Evolutionary conservation across 2,797 vertebrate species (phyloP).

Genomic region (Steatocranus sp.): DNA sequence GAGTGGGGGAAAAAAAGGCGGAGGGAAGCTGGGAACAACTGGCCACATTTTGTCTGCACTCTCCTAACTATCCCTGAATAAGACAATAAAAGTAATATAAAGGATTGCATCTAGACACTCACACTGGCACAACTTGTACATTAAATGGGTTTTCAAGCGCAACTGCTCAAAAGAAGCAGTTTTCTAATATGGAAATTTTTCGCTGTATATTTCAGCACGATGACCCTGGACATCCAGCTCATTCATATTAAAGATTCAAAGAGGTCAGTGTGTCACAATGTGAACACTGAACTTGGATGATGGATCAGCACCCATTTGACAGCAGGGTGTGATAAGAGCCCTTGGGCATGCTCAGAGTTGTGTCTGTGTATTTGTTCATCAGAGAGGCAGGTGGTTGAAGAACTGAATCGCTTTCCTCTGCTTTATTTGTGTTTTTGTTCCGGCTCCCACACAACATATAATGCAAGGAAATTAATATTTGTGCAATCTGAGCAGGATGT

Average conservation of each 20-base stretch:
- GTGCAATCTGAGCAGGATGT: background rate
- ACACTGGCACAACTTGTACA: background rate
- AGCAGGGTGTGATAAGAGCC: slow-evolving; percentile 56
- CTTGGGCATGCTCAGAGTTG: slow-evolving; percentile 41
- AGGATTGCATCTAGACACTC: background rate
- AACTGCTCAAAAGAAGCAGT: background rate
- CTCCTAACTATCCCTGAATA: background rate
- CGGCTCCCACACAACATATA: background rate
- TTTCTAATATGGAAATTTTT: background rate
- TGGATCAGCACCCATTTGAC: slow-evolving; percentile 54
- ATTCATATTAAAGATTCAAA: slow-evolving; percentile 28
- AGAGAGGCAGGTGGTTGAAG: slow-evolving; percentile 23
- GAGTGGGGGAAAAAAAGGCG: background rate
- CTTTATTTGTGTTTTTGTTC: background rate
- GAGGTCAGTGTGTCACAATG: slow-evolving; percentile 52
- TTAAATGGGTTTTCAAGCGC: background rate
- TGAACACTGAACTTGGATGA: slow-evolving; percentile 48
- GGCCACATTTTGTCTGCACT: background rate
- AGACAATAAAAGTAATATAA: background rate
- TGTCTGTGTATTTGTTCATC: slow-evolving; percentile 38
- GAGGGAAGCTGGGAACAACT: background rate
- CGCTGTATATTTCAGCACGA: background rate
- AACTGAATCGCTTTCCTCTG: background rate
- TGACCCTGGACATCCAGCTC: background rate
- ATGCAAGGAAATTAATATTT: background rate